Percentiles rank a stretch among this genome's conserved stretches.
Evolutionary conservation across 2,797 vertebrate genomes (phyloP).

Genomic region (Rhinoraja longicauda): DNA sequence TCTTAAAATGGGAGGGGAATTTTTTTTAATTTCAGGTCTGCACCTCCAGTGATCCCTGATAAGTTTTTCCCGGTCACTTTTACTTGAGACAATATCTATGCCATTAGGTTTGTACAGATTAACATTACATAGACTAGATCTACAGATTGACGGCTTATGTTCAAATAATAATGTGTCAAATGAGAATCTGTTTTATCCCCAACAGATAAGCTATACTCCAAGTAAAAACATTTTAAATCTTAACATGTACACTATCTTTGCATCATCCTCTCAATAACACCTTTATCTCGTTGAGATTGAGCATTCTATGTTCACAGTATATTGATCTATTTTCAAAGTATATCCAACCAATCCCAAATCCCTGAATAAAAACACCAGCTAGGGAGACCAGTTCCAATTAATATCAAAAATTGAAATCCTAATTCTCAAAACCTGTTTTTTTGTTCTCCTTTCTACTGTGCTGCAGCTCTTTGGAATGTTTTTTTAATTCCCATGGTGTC

Average conservation of each 20-base stretch:
- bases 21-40: no score
- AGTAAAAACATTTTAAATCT: background rate
- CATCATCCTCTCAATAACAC: background rate
- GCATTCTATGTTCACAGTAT: background rate
- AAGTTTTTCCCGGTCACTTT: background rate
- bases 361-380: background rate
- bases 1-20: background rate
- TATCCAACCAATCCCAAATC: background rate
- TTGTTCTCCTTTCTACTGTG: no score
- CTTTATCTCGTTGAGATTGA: background rate
- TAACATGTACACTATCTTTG: background rate
- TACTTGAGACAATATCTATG: background rate
- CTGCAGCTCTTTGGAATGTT: background rate
- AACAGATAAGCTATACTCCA: background rate
- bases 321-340: background rate
- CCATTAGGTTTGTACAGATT: background rate
- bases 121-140: background rate
- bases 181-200: background rate
- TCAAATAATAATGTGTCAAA: background rate
- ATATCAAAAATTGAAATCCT: background rate
- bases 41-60: no score
- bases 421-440: background rate
- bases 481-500: background rate
- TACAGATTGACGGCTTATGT: background rate
- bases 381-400: background rate